Percentiles rank a stretch among this genome's conserved stretches.
Evolutionary conservation across 2,888 invertebrate genomes (phyloP).

Genomic region (Aphrophora alni): DNA sequence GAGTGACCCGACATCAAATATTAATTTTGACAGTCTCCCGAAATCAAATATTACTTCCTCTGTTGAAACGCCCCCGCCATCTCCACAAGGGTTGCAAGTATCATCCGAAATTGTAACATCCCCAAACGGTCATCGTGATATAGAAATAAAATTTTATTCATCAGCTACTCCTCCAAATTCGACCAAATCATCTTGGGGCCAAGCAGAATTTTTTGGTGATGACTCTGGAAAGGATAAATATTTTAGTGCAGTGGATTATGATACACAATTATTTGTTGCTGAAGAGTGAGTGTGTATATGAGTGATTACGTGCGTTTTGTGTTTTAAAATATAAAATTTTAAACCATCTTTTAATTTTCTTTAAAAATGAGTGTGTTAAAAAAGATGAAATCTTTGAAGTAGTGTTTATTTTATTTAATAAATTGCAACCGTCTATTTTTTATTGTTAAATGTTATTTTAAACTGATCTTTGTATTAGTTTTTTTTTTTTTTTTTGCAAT

Average conservation of each 20-base stretch:
- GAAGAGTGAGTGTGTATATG: not conserved
- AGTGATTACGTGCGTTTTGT: not conserved
- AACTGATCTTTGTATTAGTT: too few relatives aligned
- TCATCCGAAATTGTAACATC: conserved; percentile 81
- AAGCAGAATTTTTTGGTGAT: not conserved
- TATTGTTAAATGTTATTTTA: too few relatives aligned
- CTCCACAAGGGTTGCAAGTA: conserved; percentile 66
- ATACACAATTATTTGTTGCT: not conserved
- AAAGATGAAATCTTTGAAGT: not conserved
- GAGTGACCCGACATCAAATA: conserved; percentile 67
- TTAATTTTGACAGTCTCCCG: not conserved
- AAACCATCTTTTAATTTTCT: not conserved
- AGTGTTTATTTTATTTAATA: not conserved
- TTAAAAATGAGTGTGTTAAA: not conserved
- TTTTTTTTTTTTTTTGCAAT: too few relatives aligned
- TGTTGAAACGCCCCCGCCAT: conserved; percentile 24
- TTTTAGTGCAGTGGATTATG: not conserved
- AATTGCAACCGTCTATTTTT: too few relatives aligned
- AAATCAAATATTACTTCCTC: conserved; percentile 54
- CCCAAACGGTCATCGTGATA: conserved; percentile 76
- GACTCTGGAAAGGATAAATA: not conserved
- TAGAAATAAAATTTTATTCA: conserved; percentile 79
- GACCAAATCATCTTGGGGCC: not conserved
- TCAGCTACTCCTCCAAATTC: conserved; percentile 60
- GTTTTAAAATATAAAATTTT: not conserved